Evolutionary conservation across 2,888 invertebrate species (phyloP).

Genomic region (Tenthredo scrophulariae): DNA sequence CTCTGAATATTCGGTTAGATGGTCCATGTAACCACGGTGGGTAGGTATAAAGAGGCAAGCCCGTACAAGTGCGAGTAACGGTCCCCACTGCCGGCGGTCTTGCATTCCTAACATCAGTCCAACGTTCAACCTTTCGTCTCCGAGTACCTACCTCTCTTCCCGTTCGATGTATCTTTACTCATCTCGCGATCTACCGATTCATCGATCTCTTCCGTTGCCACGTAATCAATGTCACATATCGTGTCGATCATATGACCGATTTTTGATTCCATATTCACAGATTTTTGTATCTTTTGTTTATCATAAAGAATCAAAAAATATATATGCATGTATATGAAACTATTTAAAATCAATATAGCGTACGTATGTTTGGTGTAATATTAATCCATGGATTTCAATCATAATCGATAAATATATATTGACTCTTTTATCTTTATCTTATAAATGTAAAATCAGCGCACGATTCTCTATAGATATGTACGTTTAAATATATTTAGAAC

Average conservation of each 20-base stretch:
- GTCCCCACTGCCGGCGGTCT: conserved; percentile 71
- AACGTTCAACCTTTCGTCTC: conserved; percentile 32
- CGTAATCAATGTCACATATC: not conserved
- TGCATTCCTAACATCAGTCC: conserved; percentile 49
- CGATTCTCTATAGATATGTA: not conserved
- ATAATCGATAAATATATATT: not conserved
- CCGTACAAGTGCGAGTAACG: conserved; percentile 75
- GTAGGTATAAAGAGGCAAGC: conserved; percentile 41
- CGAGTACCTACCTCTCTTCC: not conserved
- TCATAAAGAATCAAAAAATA: not conserved
- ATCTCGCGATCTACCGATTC: not conserved
- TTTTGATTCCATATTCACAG: not conserved
- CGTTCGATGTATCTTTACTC: not conserved
- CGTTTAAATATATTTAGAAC: conserved; percentile 17
- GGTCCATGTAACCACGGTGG: conserved; percentile 1
- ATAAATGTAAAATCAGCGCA: not conserved
- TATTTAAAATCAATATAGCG: not conserved
- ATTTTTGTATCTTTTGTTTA: not conserved
- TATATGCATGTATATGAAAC: no score
- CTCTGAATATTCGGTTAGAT: conserved; percentile 15
- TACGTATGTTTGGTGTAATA: not conserved
- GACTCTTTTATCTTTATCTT: not conserved
- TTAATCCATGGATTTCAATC: not conserved
- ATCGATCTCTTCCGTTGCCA: not conserved
- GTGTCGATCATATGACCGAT: not conserved